Evolutionary conservation across 2,113 vertebrate genomes (phyloP), one percentile per base, ranked within the genome.

Genomic region (Psilopogon haemacephalus): DNA sequence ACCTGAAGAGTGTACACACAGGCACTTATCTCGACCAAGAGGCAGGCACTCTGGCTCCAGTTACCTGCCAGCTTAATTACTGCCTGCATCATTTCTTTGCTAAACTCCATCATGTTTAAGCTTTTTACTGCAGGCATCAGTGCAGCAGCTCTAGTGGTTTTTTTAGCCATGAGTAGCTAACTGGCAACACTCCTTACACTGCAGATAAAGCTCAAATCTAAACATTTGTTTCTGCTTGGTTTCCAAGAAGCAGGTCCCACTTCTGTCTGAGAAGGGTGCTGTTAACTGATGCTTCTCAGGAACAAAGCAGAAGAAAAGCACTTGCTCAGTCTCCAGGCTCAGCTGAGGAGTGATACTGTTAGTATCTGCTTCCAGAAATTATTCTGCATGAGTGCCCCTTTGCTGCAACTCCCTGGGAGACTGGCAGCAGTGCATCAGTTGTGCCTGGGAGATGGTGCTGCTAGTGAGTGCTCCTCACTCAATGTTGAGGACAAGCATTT

Each of bases 401-500:
- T 14, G 44, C 81, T 65, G 50, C 71, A 44, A 54, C 35, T 52
- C 44, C 33, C 42, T 7, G 19, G 54, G 55, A 69, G 30, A 27
- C 37, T 11, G 63, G 81, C 52, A 71, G 44, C 33, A 52, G 69
- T 11, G 1, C 55, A 54, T 26, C 1, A 1, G 71, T 27, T 18
- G 60, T 48, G 71, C 15, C 59, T 44, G 59, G 59, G 86, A 37
- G 46, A 23, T 0, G 2, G 42, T 23, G 32, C 35, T 0, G 0
- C 20, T 37, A n/a, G 17, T 23, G 12, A 24, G 42, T 1, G 40
- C 60, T 73, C 40, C 46, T 0, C 0, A 26, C 9, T 1, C 52
- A 14, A 59, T 0, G 3, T 1, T 3, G 32, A 71, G 38, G 17
- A 8, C 3, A 46, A 67, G 21, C 50, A 2, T 6, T 30, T 0